These are phyloP conservation scores for Ciconia nigra DNA, from an alignment of 2,797 vertebrate species.

Conservation along the genomic window DNA sequence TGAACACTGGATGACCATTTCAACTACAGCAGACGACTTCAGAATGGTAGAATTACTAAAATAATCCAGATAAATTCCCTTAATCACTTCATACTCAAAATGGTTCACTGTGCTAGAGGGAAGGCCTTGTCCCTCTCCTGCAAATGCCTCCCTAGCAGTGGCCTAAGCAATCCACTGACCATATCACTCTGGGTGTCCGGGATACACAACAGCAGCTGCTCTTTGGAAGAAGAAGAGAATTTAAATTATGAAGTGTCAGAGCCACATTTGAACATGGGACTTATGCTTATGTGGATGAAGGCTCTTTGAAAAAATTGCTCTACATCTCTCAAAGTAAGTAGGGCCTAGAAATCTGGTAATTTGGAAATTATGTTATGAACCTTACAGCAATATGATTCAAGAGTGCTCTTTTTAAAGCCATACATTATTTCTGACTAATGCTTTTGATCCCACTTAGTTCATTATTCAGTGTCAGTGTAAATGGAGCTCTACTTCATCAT, in stretches of 20 bases:
- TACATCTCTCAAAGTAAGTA: not conserved
- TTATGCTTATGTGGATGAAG: not conserved
- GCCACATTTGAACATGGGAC: not conserved
- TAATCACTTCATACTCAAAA: not conserved
- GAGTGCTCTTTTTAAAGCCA: not conserved
- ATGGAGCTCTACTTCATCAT: not conserved
- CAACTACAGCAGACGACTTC: not conserved
- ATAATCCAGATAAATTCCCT: not conserved
- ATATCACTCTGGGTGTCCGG: not conserved
- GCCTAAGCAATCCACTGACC: not conserved
- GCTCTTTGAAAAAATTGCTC: not conserved
- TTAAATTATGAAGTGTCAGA: not conserved
- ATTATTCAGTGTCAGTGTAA: not conserved
- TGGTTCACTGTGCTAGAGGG: not conserved
- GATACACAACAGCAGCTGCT: not conserved
- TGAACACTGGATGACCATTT: not conserved
- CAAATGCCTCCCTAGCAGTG: not conserved
- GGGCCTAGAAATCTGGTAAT: not conserved
- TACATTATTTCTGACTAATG: slow-evolving; percentile 15
- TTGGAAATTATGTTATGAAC: not conserved
- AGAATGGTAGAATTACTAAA: not conserved
- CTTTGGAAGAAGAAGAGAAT: not conserved
- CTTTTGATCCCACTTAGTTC: not conserved
- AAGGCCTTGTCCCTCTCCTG: not conserved
- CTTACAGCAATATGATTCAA: not conserved